phyloP scores from a whole-genome alignment of 2,113 vertebrate species.

The Solea senegalensis region DNA sequence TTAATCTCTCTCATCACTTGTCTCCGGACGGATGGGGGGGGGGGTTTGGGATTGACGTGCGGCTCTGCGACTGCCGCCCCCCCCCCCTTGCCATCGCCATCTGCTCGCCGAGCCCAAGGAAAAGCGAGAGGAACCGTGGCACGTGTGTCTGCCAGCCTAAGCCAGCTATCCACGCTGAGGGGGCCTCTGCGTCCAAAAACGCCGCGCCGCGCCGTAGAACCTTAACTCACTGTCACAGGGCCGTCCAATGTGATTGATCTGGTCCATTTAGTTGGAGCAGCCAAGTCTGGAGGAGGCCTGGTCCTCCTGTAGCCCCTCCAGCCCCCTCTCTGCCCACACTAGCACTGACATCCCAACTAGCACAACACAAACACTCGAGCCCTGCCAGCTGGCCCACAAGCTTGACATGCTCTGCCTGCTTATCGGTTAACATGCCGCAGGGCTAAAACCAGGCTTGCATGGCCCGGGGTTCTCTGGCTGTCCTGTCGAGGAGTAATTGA shows the following conservation, averaged over 20 bases:
- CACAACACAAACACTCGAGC: slow-evolving; percentile 75
- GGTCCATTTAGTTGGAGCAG: slow-evolving; percentile 84
- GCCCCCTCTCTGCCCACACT: slow-evolving; percentile 60
- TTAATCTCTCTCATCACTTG: slow-evolving; percentile 67
- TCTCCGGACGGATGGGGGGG: slow-evolving; percentile 62
- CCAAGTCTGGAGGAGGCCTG: slow-evolving; percentile 78
- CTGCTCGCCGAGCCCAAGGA: slow-evolving; percentile 79
- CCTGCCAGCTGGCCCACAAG: slow-evolving; percentile 75
- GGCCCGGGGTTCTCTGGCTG: slow-evolving; percentile 30
- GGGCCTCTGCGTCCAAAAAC: slow-evolving; percentile 74
- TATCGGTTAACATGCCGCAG: slow-evolving; percentile 70
- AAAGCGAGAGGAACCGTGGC: slow-evolving; percentile 59
- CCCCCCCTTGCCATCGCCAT: slow-evolving; percentile 77
- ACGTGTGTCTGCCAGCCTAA: slow-evolving; percentile 69
- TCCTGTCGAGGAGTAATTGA: slow-evolving; percentile 35
- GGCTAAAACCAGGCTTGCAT: slow-evolving; percentile 58
- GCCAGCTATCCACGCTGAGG: slow-evolving; percentile 63
- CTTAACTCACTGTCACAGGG: slow-evolving; percentile 84
- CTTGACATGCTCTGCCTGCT: slow-evolving; percentile 66
- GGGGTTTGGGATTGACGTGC: slow-evolving; percentile 65
- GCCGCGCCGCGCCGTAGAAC: slow-evolving; percentile 72
- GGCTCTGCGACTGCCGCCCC: slow-evolving; percentile 66
- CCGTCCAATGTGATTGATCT: slow-evolving; percentile 85
- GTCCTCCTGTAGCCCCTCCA: slow-evolving; percentile 72
- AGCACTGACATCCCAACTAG: slow-evolving; percentile 66